These are phyloP conservation scores for Odocoileus hemionus DNA, from an alignment of 2,113 vertebrate genomes.

Conservation along the genomic window DNA sequence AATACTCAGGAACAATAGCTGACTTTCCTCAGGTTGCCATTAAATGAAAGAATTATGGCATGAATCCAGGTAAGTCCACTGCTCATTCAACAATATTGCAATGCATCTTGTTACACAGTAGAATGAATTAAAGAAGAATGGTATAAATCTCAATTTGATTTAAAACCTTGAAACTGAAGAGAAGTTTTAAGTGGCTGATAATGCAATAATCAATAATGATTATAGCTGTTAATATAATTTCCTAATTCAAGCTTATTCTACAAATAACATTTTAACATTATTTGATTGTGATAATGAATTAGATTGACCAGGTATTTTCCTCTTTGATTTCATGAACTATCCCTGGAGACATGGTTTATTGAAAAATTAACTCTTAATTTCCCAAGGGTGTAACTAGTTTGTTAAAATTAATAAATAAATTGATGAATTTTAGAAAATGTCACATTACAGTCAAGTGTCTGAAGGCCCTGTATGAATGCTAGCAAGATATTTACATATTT, in stretches of 20 bases:
- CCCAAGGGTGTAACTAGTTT: not conserved
- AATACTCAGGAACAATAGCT: not conserved
- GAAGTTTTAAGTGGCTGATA: not conserved
- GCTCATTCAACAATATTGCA: not conserved
- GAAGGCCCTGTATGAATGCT: not conserved
- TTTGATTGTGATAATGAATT: constrained; percentile 55
- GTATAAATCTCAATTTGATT: not conserved
- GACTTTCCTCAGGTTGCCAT: not conserved
- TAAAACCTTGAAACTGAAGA: not conserved
- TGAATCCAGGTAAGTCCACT: not conserved
- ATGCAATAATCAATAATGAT: constrained; percentile 9
- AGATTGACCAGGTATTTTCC: constrained; percentile 51
- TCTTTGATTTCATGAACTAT: constrained; percentile 38
- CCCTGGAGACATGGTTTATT: constrained; percentile 21
- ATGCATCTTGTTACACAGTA: not conserved
- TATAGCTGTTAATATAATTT: not conserved
- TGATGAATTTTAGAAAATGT: not conserved
- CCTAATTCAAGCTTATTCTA: not conserved
- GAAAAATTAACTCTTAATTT: constrained; percentile 53
- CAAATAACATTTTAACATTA: constrained; percentile 25
- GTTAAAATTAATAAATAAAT: constrained; percentile 7
- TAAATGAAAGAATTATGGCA: accelerated
- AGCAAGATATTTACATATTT: not conserved
- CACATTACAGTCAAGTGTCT: not conserved
- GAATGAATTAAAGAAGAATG: not conserved